Base-by-base conservation (phyloP, 37 sponge, comb jelly and placozoan genomes). In the Halichondria panicea region DNA sequence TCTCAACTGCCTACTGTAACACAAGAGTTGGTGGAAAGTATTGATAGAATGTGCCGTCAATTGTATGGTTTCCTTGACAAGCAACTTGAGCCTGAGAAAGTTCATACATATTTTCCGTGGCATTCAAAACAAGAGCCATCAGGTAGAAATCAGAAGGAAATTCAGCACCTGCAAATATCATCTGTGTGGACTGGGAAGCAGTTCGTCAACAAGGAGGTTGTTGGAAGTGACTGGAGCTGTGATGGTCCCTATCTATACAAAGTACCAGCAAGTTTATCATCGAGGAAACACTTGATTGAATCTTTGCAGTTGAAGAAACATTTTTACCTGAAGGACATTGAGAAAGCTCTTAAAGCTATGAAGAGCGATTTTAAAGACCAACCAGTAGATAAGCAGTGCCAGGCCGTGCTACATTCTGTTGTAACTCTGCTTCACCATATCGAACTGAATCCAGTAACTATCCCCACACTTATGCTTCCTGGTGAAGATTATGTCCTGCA, bases 151-250 rank as follows among this genome's bases (percentile, higher is more conserved):
- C 3, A 5, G 34, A 63, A 63, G 35, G 30, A 63, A 4, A 22
- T 18, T 35, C 18, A 4, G 4, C 34, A 63, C 35, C 32, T 70
- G 71, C 1, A 28, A 12, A 12, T 58, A 7, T 24, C 60, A 9
- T 83, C 70, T 37, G 63, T 87, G 22, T 87, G 82, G 82, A 87
- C 69, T 75, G 82, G 72, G 39, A 36, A 71, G 52, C 5, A 48
- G 12, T 87, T 87, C 46, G 18, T 87, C 15, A 27, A 0, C n/a
- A 55, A 43, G 13, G 33, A 55, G 11, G 22, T 22, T 11, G 60
- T 87, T 13, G 70, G 82, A n/a, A 50, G 12, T 52, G 21, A 63
- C 0, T 81, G 76, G 76, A 66, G 28, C 9, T 25, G 41, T 7
- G 43, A 79, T 46, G 87, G 87, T 33, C 84, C 84, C 4, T 89